phyloP scores from a whole-genome alignment of 2,113 vertebrate species.

The Girardinichthys multiradiatus region DNA sequence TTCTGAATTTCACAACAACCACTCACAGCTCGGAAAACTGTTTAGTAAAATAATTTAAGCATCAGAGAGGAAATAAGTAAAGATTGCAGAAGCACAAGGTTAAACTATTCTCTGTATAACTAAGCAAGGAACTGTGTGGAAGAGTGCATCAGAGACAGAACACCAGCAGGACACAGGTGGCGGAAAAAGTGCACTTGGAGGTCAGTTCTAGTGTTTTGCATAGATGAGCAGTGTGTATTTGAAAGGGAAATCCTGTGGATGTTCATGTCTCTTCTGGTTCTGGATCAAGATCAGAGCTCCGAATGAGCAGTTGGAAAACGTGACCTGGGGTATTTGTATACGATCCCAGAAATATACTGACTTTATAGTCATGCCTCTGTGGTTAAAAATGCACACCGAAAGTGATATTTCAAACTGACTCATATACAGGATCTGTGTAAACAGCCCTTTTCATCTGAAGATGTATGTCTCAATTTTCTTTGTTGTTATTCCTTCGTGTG shows the following conservation, averaged over 20 bases:
- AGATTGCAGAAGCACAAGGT: neutral
- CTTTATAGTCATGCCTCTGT: neutral
- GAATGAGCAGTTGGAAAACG: neutral
- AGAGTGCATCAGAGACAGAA: too few relatives aligned
- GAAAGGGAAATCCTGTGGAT: conserved; percentile 37
- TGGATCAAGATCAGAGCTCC: neutral
- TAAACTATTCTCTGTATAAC: conserved; percentile 9
- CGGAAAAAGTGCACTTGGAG: neutral
- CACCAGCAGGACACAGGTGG: conserved; percentile 13
- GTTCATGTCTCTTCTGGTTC: neutral
- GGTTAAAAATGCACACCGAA: neutral
- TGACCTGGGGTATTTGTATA: conserved; percentile 10
- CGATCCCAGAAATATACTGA: conserved; percentile 5
- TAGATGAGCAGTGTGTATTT: conserved; percentile 15
- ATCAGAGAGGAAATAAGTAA: neutral
- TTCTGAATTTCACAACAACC: neutral
- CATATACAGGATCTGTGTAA: neutral
- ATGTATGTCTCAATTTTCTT: conserved; percentile 11
- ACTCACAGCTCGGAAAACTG: neutral
- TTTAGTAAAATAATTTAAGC: neutral
- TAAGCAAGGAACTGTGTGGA: neutral
- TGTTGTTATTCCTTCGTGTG: conserved; percentile 24
- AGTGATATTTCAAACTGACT: neutral
- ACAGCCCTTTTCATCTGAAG: neutral
- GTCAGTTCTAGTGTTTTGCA: conserved; percentile 33